Evolutionary conservation across 2,113 vertebrate species (phyloP).

Genomic region (Tragulus kanchil): DNA sequence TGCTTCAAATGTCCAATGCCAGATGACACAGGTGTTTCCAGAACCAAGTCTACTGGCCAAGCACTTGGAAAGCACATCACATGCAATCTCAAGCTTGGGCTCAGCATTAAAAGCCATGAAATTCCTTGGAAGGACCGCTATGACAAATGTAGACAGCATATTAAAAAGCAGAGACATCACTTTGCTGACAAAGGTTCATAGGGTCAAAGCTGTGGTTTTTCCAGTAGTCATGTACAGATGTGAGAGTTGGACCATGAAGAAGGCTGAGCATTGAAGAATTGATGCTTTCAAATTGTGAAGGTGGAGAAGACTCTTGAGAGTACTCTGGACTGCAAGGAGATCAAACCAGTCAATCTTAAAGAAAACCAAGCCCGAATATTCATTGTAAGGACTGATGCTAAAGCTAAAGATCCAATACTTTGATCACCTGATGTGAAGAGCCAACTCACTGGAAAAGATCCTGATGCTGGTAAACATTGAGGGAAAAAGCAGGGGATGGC

Average conservation of each 20-base stretch:
- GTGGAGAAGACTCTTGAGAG: neutral
- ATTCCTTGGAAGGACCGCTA: neutral
- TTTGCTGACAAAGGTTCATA: neutral
- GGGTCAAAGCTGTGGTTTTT: neutral
- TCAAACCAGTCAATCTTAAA: neutral
- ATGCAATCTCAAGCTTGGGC: neutral
- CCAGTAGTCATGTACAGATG: neutral
- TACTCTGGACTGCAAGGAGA: neutral
- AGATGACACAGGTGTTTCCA: conserved; percentile 21
- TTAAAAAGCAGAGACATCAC: neutral
- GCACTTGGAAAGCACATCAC: neutral
- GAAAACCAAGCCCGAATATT: neutral
- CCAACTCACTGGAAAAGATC: neutral
- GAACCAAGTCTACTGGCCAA: neutral
- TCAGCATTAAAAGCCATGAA: neutral
- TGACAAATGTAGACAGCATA: neutral
- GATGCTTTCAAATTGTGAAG: neutral
- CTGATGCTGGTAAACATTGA: neutral
- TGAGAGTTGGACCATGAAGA: neutral
- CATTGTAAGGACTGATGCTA: neutral
- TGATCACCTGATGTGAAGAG: neutral
- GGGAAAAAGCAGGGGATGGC: neutral
- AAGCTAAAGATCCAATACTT: neutral
- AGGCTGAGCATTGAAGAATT: neutral
- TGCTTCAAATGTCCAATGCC: neutral